Base-by-base conservation (phyloP, 2,888 invertebrate species). In the Amphimallon solstitiale region DNA sequence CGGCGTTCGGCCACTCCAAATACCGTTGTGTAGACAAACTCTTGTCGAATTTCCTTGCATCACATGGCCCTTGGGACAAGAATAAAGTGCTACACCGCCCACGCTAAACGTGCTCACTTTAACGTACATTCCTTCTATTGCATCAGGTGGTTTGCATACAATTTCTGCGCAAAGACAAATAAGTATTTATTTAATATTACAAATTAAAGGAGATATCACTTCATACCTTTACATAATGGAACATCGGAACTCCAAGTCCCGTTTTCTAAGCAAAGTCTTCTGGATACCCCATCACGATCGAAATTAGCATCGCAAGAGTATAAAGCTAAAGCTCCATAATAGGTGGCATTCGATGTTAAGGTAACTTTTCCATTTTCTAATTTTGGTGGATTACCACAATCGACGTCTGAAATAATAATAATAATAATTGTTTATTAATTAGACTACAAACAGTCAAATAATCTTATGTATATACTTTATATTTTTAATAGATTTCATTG, bases 201-300 rank as follows among this genome's bases (percentile, higher is more conserved):
- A n/a, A 46, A 38, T 54, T 6, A 17, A 0, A 10, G 17, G 15
- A 40, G 14, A 40, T 15, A 37, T 15, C n/a, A 9, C 12, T 40
- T 69, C 64, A 76, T 82, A 92, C 93, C 92, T 85, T 87, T 87
- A 78, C 96, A 96, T n/a, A 83, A 79, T 0, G 95, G 95, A 0
- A 90, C 83, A 66, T 92, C 92, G 14, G 93, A 92, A 76, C 94
- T 93, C 96, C 95, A 96, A 0, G 94, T 94, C 54, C 92, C 94
- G 77, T 95, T 92, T 77, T 95, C 95, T 61, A 93, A 87, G 77
- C 95, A 96, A 59, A 94, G 81, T 66, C 95, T 84, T 60, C 95
- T 86, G 1, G 93, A 92, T 2, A 93, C 92, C 0, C 95, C 95
- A 71, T 92, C 92, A 9, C 95, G 83, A 77, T 91, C 90, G 82